Conservation (phyloP, 2,888 invertebrate genomes). For the Troilus luridus region DNA sequence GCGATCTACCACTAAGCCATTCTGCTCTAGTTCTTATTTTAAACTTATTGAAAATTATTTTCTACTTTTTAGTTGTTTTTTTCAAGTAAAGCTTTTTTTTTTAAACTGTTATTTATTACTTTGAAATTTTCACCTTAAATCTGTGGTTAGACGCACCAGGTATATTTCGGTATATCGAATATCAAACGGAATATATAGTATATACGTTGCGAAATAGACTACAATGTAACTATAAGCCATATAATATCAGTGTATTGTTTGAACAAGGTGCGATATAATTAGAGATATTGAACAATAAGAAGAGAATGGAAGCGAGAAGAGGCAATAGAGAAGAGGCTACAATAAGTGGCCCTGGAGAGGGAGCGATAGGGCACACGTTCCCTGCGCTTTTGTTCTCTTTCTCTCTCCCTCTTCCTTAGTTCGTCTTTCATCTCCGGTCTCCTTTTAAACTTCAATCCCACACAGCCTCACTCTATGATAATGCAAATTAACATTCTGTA, state of each 20-base stretch:
- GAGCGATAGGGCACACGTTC: constrained; percentile 11
- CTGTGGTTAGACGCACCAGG: too few relatives aligned
- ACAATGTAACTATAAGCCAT: background rate
- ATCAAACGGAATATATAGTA: too few relatives aligned
- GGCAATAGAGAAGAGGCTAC: background rate
- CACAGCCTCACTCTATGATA: background rate
- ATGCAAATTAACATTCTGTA: background rate
- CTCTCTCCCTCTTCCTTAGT: background rate
- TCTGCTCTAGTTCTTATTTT: too few relatives aligned
- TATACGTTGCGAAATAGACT: background rate
- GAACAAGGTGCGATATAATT: background rate
- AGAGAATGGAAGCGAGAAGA: background rate
- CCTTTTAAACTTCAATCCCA: background rate
- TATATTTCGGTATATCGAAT: too few relatives aligned
- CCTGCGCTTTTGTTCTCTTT: background rate
- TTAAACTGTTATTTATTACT: too few relatives aligned
- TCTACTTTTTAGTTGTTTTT: too few relatives aligned
- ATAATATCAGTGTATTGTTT: background rate
- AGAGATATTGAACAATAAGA: constrained; percentile 2
- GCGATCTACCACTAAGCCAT: too few relatives aligned
- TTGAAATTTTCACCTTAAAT: too few relatives aligned
- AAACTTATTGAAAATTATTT: too few relatives aligned
- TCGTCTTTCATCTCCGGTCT: constrained; percentile 19
- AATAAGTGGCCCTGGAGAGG: background rate
- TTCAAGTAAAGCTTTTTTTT: too few relatives aligned